Percentiles rank a stretch among this genome's conserved stretches.
Conservation (phyloP, 2,113 vertebrate species). For the Mobula birostris region DNA sequence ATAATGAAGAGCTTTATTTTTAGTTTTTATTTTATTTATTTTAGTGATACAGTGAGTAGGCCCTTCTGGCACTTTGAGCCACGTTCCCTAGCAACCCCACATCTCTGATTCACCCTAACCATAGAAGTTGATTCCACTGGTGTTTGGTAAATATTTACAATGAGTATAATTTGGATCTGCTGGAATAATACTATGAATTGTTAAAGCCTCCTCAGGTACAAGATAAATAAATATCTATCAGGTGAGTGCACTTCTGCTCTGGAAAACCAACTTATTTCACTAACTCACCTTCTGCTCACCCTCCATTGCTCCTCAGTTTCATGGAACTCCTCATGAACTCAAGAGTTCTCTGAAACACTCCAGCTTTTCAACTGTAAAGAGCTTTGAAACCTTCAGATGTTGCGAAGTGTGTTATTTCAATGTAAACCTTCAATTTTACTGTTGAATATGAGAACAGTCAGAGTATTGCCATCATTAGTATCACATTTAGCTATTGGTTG, state of each 20-base stretch:
- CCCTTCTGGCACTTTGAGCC: no score
- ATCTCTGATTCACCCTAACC: no score
- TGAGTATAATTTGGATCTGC: conserved; percentile 1
- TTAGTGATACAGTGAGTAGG: no score
- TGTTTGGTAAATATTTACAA: neutral
- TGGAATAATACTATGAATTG: neutral
- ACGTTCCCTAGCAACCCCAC: no score
- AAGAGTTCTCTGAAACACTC: neutral
- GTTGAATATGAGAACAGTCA: neutral
- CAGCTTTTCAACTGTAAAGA: neutral
- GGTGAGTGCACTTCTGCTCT: neutral
- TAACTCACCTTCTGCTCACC: neutral
- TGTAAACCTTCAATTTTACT: neutral
- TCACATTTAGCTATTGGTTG: neutral
- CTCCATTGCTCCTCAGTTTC: neutral
- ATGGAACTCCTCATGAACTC: neutral
- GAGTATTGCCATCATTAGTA: neutral
- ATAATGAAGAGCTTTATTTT: neutral
- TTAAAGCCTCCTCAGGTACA: neutral
- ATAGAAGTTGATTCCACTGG: neutral
- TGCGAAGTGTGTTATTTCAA: neutral
- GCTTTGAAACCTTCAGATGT: neutral
- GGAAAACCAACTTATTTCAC: neutral
- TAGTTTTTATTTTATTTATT: no score
- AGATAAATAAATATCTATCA: neutral